Evolutionary conservation across 2,797 vertebrate species (phyloP), one percentile per base, ranked within the genome.

Genomic region (Pseudopleuronectes americanus): DNA sequence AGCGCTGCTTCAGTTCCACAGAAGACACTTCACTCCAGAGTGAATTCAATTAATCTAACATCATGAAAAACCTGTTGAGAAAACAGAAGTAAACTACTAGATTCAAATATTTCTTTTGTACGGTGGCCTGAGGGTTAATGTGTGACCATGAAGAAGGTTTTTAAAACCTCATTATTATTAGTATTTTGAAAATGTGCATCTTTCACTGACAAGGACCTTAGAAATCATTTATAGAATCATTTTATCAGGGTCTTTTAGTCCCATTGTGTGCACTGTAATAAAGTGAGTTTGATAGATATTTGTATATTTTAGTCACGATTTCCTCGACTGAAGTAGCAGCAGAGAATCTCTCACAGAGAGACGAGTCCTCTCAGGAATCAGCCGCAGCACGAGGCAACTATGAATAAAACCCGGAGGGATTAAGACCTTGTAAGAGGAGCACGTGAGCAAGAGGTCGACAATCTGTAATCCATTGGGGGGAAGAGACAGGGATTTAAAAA

Each of bases 401-500:
- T 61, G 41, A 81, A 67, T 71, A 54, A 75, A 84, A 71, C 47
- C 55, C 71, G 10, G 3, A 56, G 70, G 68, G 84, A 87, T 89
- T 85, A 79, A 66, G 54, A 57, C 64, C 74, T 64, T 67, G 66
- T 66, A 59, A 53, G 43, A 74, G 79, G 22, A 6, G 77, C 85
- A 84, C 67, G 74, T 87, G 90, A 84, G 82, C 41, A 9, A 33
- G 58, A 74, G 61, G 68, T 41, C 36, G 63, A 66, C 41, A 31
- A 54, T 65, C 31, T 57, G 55, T 86, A 86, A 91, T 89, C 85
- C 83, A 68, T 36, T 69, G 74, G 76, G 68, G 70, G 70, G 68
- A 66, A 76, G 48, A 69, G 63, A 78, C 14, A 0, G 33, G 71
- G 71, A 83, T 84, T 76, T 79, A 67, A 87, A 48, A 31, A 85